Evolutionary conservation across 2,888 invertebrate species (phyloP).

Genomic region (Cerastoderma edule): DNA sequence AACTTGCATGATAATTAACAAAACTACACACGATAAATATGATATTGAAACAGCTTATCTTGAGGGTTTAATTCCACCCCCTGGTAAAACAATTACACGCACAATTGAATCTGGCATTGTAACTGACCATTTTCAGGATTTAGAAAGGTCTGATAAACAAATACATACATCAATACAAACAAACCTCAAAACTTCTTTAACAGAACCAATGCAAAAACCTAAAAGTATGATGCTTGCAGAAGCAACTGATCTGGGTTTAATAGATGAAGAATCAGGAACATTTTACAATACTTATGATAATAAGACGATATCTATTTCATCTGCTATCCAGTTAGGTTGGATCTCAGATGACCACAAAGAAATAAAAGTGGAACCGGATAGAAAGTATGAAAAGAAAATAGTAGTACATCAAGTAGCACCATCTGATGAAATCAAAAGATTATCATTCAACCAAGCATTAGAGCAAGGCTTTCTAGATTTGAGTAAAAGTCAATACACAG

Average conservation of each 20-base stretch:
- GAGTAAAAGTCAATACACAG: constrained; percentile 73
- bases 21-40: constrained; percentile 88
- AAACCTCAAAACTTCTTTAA: constrained; percentile 51
- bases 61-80: constrained; percentile 79
- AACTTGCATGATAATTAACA: constrained; percentile 87
- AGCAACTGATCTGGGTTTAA: constrained; percentile 85
- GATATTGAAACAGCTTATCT: constrained; percentile 91
- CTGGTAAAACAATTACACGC: constrained; percentile 56
- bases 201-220: constrained; percentile 49
- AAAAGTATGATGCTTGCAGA: constrained; percentile 87
- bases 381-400: constrained; percentile 62
- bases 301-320: constrained; percentile 81
- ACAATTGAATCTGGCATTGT: constrained; percentile 56
- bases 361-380: constrained; percentile 48
- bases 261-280: constrained; percentile 88
- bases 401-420: constrained; percentile 57
- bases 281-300: constrained; percentile 86
- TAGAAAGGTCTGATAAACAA: constrained; percentile 44
- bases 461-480: constrained; percentile 91
- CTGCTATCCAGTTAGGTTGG: constrained; percentile 88
- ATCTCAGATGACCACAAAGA: constrained; percentile 86
- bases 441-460: constrained; percentile 88
- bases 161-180: constrained; percentile 57
- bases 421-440: constrained; percentile 58
- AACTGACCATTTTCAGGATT: constrained; percentile 53